Base-by-base conservation (phyloP, 2,113 vertebrate species). In the Tupaia chinensis region DNA sequence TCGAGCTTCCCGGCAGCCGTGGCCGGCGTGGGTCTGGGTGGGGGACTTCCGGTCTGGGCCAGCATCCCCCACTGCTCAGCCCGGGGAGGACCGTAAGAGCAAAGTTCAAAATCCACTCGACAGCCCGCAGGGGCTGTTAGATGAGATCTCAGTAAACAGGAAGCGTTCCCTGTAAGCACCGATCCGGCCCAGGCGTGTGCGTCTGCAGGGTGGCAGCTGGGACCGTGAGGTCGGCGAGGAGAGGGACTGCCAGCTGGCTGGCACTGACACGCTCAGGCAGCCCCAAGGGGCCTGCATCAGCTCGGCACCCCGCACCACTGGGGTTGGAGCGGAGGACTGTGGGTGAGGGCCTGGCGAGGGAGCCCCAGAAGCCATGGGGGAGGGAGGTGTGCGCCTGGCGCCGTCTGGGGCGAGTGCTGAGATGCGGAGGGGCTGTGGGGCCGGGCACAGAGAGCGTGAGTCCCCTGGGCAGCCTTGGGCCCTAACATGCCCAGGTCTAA, bases 1-100 rank as follows among this genome's bases (percentile, higher is more conserved):
- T 4, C 11, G 11, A 65, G 58, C 23, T 66, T 78, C 56, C 54
- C 5, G 34, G 20, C 25, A 53, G 6, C 53, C 44, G 44, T 44
- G 29, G 13, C 60, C 29, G 1, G 0, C 12, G 22, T 27, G 1
- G 19, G 14, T 12, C 27, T 15, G 53, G 12, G 17, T 13, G 27
- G 20, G 68, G 53, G 80, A 79, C 15, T 60, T 44, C 44, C 65
- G 58, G 22, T 73, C 60, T 34, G 1, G 19, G 17, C 27, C 23
- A 8, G 5, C 11, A 16, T 1, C 22, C 32, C 56, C 34, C 53
- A 78, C 11, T n/a, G 7, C 25, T 72, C 58, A 58, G 22, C 23
- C 13, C 56, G 54, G n/a, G 81, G 27, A 54, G 9, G 44, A 61
- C 78, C 27, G 34, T 3, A 54, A 16, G 14, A 86, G 19, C 10